phyloP scores from a whole-genome alignment of 2,797 vertebrate genomes.

The Otus scops region DNA sequence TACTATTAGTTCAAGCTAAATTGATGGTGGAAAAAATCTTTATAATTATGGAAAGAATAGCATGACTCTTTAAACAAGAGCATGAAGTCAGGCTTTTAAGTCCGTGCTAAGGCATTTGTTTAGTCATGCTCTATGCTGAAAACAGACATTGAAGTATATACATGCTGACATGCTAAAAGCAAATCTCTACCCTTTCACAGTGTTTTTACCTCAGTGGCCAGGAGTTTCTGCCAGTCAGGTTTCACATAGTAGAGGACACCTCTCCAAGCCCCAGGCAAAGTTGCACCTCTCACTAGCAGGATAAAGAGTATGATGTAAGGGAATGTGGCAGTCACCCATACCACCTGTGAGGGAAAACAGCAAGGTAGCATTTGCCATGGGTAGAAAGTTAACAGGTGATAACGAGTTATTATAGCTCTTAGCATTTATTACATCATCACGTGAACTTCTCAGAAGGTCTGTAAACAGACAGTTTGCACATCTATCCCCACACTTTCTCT shows the following conservation, averaged over 20 bases:
- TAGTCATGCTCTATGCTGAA: neutral
- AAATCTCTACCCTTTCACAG: neutral
- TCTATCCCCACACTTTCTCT: neutral
- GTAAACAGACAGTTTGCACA: neutral
- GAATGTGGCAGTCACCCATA: conserved; percentile 98
- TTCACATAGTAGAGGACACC: conserved; percentile 94
- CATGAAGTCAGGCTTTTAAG: neutral
- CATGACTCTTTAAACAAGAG: neutral
- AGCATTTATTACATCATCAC: neutral
- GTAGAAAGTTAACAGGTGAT: neutral
- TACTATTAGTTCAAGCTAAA: neutral
- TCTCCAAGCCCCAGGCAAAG: conserved; percentile 95
- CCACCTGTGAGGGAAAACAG: conserved; percentile 80
- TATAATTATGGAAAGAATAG: neutral
- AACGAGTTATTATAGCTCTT: neutral
- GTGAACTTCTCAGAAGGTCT: neutral
- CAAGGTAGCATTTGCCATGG: neutral
- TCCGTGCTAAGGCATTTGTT: neutral
- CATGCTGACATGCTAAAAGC: neutral
- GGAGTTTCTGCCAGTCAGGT: conserved; percentile 93
- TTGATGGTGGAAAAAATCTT: neutral
- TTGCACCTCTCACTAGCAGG: conserved; percentile 91
- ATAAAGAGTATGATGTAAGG: conserved; percentile 92
- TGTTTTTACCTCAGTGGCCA: conserved; percentile 86
- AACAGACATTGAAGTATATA: neutral